These are phyloP conservation scores for Marmota flaviventris DNA, from an alignment of 2,113 vertebrate genomes.

Conservation along the genomic window DNA sequence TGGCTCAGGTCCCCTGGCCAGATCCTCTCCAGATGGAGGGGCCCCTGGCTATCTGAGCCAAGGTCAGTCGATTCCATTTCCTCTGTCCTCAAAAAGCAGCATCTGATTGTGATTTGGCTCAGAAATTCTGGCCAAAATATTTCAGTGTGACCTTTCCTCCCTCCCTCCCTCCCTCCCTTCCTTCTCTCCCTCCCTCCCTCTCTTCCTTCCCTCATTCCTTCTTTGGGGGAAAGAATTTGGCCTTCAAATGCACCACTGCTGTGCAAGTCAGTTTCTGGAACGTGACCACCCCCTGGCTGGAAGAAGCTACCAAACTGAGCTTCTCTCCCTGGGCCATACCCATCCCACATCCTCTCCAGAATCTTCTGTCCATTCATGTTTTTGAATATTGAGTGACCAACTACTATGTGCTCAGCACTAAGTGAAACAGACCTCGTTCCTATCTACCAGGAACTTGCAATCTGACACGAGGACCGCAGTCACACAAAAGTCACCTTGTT, in stretches of 20 bases:
- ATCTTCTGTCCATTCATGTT: not conserved
- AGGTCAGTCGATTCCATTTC: not conserved
- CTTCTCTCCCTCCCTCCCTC: not conserved
- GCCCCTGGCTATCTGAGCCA: not conserved
- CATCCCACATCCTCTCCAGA: not conserved
- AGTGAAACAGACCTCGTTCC: not conserved
- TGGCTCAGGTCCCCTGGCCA: not conserved
- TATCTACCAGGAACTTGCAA: not conserved
- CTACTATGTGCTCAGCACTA: not conserved
- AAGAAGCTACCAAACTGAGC: not conserved
- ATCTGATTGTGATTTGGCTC: constrained; percentile 63
- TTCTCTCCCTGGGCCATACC: not conserved
- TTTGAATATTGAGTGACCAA: not conserved
- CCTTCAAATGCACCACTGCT: rapidly evolving
- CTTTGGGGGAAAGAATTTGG: not conserved
- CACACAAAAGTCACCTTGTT: not conserved
- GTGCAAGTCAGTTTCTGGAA: not conserved
- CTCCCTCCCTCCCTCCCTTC: too few species aligned
- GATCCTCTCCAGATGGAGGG: not conserved
- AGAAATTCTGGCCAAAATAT: constrained; percentile 35
- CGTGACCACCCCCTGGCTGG: not conserved
- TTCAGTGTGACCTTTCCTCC: not conserved
- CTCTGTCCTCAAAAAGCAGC: constrained; percentile 43
- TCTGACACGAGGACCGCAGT: too few species aligned
- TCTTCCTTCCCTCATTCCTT: not conserved